Conservation (phyloP, 2,888 invertebrate species). For the Hypena proboscidalis region DNA sequence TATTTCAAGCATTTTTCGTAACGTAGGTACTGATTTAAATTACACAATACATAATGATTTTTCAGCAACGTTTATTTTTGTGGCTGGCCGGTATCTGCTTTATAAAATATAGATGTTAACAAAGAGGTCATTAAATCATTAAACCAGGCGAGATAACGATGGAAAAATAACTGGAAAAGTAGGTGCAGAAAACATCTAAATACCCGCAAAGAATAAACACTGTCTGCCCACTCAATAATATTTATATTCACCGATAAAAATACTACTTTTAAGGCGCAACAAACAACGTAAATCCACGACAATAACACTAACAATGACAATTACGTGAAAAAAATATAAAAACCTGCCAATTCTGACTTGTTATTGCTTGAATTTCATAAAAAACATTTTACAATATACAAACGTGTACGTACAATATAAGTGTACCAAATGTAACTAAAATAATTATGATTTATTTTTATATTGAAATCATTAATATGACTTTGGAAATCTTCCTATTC, state of each 20-base stretch:
- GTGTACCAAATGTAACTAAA: too few relatives aligned
- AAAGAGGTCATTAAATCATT: constrained; percentile 48
- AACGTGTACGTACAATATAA: too few relatives aligned
- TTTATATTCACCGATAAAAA: constrained; percentile 76
- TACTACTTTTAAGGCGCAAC: constrained; percentile 67
- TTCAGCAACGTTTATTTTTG: constrained; percentile 35
- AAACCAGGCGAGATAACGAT: constrained; percentile 43
- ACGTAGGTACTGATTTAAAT: constrained; percentile 10
- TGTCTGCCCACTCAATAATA: constrained; percentile 74
- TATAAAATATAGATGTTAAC: constrained; percentile 37
- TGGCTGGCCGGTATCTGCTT: constrained; percentile 30
- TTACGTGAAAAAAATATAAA: too few relatives aligned
- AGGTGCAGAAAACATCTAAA: constrained; percentile 49
- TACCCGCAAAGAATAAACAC: constrained; percentile 65
- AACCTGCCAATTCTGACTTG: too few relatives aligned
- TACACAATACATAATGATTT: constrained; percentile 24
- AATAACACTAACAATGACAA: too few relatives aligned
- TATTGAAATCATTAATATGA: too few relatives aligned
- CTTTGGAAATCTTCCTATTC: too few relatives aligned
- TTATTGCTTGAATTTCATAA: too few relatives aligned
- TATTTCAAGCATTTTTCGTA: constrained; percentile 30
- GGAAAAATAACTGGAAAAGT: constrained; percentile 29
- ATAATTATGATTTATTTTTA: too few relatives aligned
- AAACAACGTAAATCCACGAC: too few relatives aligned
- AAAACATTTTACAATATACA: too few relatives aligned